Base-by-base conservation (phyloP, 2,113 vertebrate species). In the Gnathonemus echidnorhynchus region DNA sequence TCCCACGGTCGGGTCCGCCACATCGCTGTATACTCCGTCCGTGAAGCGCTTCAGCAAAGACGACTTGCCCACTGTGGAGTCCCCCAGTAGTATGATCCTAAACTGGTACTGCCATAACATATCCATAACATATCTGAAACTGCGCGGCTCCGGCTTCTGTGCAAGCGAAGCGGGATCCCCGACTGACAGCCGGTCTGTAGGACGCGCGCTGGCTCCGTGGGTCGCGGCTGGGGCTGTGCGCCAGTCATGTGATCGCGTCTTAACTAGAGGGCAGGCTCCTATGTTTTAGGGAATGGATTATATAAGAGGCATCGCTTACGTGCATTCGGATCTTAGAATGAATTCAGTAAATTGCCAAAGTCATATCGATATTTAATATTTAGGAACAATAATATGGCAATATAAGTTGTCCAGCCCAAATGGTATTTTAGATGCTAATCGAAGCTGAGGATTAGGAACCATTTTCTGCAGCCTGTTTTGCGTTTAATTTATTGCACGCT, bases 1-100 rank as follows among this genome's bases (percentile, higher is more conserved):
- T 0, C 97, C 96, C 7, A 97, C 94, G 0, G 97, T 98, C 6
- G 97, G 97, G 50, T 96, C 94, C 0, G 96, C 94, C 31, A 93
- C 86, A 53, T 95, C 93, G 89, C 93, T 95, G 90, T 96, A 96
- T 3, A 95, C 93, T 0, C 96, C 94, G 48, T 96, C 96, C 0
- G 96, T 93, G 35, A 97, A 98, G 90, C 97, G 95, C 84, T 94
- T 96, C 91, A 98, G 93, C 93, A 98, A 89, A 8, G 96, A 97
- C 0, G 97, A 97, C 90, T 98, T 98, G 5, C 97, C 97, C 93
- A 98, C 97, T 0, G 96, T 97, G 0, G 96, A 93, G 9, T 98
- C 97, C 62, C 97, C 97, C 80, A 98, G 95, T 83, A 97, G 90
- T 1, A 96, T 96, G 89, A 98, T 89, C 0, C 96, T 92, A 92